A percentile compares a stretch with the other conserved stretches of the same genome.
phyloP scores from a whole-genome alignment of 2,797 vertebrate species.

The Delichon dasypus region DNA sequence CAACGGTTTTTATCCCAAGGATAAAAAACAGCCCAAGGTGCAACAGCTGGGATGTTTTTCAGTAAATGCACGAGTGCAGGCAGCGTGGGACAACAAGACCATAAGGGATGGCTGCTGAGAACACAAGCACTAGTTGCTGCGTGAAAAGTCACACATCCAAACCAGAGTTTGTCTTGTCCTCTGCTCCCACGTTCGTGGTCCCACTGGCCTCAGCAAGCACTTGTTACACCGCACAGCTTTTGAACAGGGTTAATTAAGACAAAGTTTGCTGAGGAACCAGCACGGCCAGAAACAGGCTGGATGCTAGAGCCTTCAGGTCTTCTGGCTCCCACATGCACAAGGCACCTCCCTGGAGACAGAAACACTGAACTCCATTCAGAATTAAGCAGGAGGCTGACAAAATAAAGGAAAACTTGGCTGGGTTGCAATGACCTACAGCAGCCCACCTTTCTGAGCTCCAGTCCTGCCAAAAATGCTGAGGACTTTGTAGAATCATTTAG shows the following conservation, averaged over 20 bases:
- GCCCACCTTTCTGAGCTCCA: not conserved
- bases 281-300: not conserved
- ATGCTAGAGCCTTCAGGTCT: not conserved
- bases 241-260: not conserved
- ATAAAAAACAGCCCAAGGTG: not conserved
- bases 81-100: not conserved
- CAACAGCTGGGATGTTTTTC: not conserved
- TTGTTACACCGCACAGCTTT: not conserved
- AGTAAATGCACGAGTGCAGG: not conserved
- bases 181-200: fast-evolving
- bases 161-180: not conserved
- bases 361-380: not conserved
- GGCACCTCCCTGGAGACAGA: not conserved
- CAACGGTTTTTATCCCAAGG: no score
- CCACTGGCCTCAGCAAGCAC: not conserved
- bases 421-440: not conserved
- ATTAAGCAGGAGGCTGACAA: not conserved
- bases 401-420: not conserved
- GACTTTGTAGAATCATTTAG: not conserved
- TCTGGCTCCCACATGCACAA: not conserved
- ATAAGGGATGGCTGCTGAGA: fast-evolving
- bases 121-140: not conserved
- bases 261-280: not conserved
- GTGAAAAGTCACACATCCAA: not conserved
- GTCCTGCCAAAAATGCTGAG: not conserved